Percentiles rank a stretch among this genome's conserved stretches.
These are phyloP conservation scores for Myrmecophaga tridactyla DNA, from an alignment of 2,113 vertebrate species.

Conservation along the genomic window DNA sequence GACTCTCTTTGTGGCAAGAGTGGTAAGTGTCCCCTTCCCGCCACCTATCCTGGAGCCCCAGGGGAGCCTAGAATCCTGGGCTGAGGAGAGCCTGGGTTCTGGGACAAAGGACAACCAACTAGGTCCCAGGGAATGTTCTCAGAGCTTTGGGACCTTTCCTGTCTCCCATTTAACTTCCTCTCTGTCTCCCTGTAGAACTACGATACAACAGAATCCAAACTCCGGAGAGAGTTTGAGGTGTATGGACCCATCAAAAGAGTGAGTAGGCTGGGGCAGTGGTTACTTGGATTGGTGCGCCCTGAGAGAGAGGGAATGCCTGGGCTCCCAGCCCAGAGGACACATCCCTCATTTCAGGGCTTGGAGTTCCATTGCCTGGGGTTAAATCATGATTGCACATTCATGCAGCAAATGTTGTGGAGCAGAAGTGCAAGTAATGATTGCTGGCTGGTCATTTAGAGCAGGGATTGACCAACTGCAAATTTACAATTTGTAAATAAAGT, in stretches of 20 bases:
- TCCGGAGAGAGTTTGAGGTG: conserved; percentile 94
- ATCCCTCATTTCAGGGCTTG: rapidly evolving
- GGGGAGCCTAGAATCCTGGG: not conserved
- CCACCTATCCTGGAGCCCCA: too few relatives aligned
- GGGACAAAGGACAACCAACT: not conserved
- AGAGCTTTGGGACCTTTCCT: not conserved
- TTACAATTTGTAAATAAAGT: not conserved
- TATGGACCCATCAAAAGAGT: conserved; percentile 96
- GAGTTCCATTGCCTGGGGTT: not conserved
- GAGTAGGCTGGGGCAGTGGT: conserved; percentile 25
- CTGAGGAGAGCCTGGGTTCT: not conserved
- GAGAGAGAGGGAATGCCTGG: not conserved
- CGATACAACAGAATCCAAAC: conserved; percentile 95
- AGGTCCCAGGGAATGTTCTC: not conserved
- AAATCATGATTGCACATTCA: rapidly evolving
- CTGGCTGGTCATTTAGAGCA: not conserved
- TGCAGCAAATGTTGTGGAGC: not conserved
- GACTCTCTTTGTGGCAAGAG: conserved; percentile 94
- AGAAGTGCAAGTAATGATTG: not conserved
- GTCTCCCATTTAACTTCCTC: not conserved
- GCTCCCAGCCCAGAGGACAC: rapidly evolving
- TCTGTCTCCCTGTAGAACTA: conserved; percentile 87
- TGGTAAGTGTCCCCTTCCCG: conserved; percentile 84
- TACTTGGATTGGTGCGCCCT: not conserved
- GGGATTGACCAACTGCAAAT: rapidly evolving